phyloP scores from a whole-genome alignment of 2,888 invertebrate genomes.

The Anagyrus pseudococci region DNA sequence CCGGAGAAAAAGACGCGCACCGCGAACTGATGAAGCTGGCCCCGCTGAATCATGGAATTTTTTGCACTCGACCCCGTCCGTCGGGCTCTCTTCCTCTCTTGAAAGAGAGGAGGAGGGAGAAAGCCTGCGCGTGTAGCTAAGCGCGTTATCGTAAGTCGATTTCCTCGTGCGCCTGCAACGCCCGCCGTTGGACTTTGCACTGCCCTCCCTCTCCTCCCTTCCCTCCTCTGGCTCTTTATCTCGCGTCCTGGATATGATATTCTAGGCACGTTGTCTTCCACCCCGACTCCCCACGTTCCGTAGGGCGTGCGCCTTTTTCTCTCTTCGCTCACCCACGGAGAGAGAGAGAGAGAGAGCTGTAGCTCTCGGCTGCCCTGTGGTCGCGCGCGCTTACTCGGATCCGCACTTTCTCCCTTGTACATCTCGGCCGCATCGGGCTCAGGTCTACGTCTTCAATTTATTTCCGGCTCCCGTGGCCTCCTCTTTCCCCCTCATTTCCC shows the following conservation, averaged over 20 bases:
- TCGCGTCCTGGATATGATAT: slow-evolving; percentile 48
- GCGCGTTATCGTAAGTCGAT: slow-evolving; percentile 35
- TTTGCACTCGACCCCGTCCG: slow-evolving; percentile 10
- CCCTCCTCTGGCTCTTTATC: no score
- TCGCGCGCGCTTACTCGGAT: no score
- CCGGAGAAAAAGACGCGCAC: neutral
- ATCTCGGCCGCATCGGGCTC: no score
- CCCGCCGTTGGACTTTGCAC: slow-evolving; percentile 4
- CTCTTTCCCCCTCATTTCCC: neutral
- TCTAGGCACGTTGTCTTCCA: slow-evolving; percentile 42
- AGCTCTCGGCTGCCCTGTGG: no score
- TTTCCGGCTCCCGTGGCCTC: neutral
- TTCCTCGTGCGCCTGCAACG: slow-evolving; percentile 39
- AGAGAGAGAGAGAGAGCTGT: neutral
- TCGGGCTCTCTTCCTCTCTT: no score
- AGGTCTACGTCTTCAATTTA: neutral
- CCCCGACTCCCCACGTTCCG: neutral
- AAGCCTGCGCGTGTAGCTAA: neutral
- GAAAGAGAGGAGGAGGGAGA: no score
- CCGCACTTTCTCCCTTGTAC: no score
- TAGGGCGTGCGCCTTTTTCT: neutral
- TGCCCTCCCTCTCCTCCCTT: no score
- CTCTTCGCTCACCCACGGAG: neutral
- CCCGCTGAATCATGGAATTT: slow-evolving; percentile 38
- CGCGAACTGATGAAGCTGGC: slow-evolving; percentile 26